Evolutionary conservation across 2,113 vertebrate genomes (phyloP).

Genomic region (Onychostoma macrolepis): DNA sequence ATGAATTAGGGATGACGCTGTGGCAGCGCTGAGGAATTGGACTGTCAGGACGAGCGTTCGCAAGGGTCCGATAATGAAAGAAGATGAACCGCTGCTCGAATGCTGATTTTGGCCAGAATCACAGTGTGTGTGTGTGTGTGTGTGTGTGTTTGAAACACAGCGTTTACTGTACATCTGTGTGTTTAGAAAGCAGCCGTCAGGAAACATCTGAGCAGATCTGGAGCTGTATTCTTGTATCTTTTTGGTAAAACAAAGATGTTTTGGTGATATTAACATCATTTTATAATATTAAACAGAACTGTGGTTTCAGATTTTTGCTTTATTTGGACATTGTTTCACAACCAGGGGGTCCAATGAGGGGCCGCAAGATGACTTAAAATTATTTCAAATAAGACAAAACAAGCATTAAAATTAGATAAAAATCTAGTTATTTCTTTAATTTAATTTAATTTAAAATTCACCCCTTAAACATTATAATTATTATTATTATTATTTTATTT

Average conservation of each 20-base stretch:
- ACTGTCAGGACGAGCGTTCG: conserved; percentile 68
- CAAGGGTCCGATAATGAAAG: conserved; percentile 68
- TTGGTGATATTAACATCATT: not conserved
- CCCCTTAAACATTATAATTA: too few relatives aligned
- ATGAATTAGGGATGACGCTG: conserved; percentile 72
- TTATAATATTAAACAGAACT: too few relatives aligned
- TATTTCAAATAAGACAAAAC: not conserved
- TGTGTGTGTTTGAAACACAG: too few relatives aligned
- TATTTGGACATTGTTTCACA: too few relatives aligned
- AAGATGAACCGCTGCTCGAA: conserved; percentile 63
- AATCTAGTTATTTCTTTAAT: not conserved
- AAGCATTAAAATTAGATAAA: not conserved
- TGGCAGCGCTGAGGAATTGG: conserved; percentile 72
- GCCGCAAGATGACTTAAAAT: too few relatives aligned
- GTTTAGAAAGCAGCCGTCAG: not conserved
- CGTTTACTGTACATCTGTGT: not conserved
- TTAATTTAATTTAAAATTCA: not conserved
- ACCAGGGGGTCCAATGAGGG: too few relatives aligned
- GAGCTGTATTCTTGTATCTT: not conserved
- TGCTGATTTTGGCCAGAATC: conserved; percentile 36
- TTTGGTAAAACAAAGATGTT: not conserved
- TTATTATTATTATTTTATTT: too few relatives aligned
- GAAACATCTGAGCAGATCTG: not conserved
- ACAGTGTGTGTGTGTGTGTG: not conserved
- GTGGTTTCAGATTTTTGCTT: too few relatives aligned